A percentile compares a stretch with the other conserved stretches of the same genome.
These are phyloP conservation scores for Poeciliopsis presidionis DNA, from an alignment of 2,797 vertebrate genomes.

Conservation along the genomic window DNA sequence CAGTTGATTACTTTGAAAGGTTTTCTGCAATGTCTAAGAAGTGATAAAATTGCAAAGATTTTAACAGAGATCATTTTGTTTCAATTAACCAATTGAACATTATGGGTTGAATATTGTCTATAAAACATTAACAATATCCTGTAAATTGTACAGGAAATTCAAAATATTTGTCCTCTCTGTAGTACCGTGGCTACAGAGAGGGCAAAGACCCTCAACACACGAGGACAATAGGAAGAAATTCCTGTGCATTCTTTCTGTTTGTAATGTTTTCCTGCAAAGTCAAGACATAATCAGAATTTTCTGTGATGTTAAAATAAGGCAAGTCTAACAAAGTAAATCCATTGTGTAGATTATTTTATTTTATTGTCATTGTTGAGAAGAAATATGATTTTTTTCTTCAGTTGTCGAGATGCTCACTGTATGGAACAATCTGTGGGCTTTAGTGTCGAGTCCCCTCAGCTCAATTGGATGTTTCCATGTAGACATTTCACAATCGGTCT, in stretches of 20 bases:
- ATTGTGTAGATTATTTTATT: background rate
- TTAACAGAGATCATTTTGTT: background rate
- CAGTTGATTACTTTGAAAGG: background rate
- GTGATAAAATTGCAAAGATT: background rate
- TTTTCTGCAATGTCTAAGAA: background rate
- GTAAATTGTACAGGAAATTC: background rate
- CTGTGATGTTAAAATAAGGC: background rate
- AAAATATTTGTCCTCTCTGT: background rate
- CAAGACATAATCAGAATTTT: background rate
- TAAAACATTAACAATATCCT: background rate
- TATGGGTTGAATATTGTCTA: background rate
- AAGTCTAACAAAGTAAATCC: background rate
- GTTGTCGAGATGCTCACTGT: background rate
- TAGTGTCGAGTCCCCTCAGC: background rate
- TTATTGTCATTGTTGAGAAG: background rate
- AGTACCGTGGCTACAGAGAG: background rate
- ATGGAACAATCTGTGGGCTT: background rate
- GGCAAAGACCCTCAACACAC: background rate
- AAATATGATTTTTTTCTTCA: background rate
- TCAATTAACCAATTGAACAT: background rate
- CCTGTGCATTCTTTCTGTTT: background rate
- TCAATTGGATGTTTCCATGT: background rate
- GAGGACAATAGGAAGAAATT: background rate
- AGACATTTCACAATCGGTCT: background rate
- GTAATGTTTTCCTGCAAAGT: background rate